Conservation (phyloP, 2,888 invertebrate species). For the Cerastis leucographa region DNA sequence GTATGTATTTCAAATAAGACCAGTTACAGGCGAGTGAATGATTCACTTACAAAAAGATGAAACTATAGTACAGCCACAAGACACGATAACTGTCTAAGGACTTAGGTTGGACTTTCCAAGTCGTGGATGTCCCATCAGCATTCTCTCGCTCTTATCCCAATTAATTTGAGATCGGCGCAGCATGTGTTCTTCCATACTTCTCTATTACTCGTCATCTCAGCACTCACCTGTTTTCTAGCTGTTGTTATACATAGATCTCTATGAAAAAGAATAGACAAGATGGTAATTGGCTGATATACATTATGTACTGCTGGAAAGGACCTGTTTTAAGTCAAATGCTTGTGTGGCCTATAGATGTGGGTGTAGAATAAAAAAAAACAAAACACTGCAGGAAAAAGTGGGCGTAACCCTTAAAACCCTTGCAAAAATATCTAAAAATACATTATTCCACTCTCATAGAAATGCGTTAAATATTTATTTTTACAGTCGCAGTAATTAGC, state of each 20-base stretch:
- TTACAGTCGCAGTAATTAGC: constrained; percentile 58
- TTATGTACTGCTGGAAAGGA: neutral
- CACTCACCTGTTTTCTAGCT: no score
- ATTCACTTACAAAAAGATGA: no score
- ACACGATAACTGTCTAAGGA: no score
- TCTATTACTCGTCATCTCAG: no score
- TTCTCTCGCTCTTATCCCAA: no score
- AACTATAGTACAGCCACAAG: no score
- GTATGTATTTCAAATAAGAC: no score
- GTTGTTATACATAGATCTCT: neutral
- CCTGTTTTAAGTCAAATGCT: neutral
- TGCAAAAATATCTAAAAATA: constrained; percentile 46
- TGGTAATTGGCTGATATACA: neutral
- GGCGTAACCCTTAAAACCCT: neutral
- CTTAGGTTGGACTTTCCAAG: no score
- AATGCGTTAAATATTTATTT: constrained; percentile 62
- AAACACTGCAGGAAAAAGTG: constrained; percentile 34
- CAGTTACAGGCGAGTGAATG: no score
- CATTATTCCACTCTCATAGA: constrained; percentile 36
- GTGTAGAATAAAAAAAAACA: constrained; percentile 9
- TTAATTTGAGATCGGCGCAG: no score
- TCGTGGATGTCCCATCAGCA: no score
- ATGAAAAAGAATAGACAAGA: neutral
- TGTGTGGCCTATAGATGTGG: constrained; percentile 31
- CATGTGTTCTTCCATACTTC: no score